Base-by-base conservation (phyloP, 2,797 vertebrate species). In the Labeo calbasu region DNA sequence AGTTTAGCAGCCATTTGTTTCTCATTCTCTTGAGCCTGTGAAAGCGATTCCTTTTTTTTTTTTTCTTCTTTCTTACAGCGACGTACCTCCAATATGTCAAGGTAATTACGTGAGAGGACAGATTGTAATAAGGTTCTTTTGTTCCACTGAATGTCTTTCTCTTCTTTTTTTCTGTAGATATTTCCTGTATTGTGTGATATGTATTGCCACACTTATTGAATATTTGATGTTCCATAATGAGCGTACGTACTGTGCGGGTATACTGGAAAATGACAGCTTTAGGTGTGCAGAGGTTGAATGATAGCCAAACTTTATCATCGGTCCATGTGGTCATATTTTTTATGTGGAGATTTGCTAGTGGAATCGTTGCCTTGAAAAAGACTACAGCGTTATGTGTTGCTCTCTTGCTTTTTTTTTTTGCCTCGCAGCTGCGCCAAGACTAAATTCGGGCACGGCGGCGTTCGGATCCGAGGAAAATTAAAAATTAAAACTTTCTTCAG, bases 61-160 rank as follows among this genome's bases (percentile, higher is more conserved):
- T 32, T 32, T 48, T 69, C 86, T 76, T 59, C 83, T 75, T 88
- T 80, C 70, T 82, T 61, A 85, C 80, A 65, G 84, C 81, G 59
- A 81, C 76, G 81, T 89, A 90, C 86, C 88, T 89, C 88, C 79
- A 69, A 82, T 84, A 88, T 83, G 83, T 88, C 84, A 83, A 83
- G 83, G 84, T 87, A 88, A 86, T 84, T 79, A 83, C 57, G 25
- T 25, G 63, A 84, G 82, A 84, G 79, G 77, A 86, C 81, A 80
- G 36, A 75, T 84, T 79, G 79, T 80, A 84, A 84, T 79, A 82
- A 82, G 66, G 81, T 85, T 85, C 53, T 79, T 72, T 69, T 75
- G 72, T 77, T 86, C 70, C 84, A 82, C 88, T 86, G 84, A 86
- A 68, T 83, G 85, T 84, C 50, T 81, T 73, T 84, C 84, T 88